phyloP scores from a whole-genome alignment of 2,113 vertebrate species.

The Dasypus novemcinctus region DNA sequence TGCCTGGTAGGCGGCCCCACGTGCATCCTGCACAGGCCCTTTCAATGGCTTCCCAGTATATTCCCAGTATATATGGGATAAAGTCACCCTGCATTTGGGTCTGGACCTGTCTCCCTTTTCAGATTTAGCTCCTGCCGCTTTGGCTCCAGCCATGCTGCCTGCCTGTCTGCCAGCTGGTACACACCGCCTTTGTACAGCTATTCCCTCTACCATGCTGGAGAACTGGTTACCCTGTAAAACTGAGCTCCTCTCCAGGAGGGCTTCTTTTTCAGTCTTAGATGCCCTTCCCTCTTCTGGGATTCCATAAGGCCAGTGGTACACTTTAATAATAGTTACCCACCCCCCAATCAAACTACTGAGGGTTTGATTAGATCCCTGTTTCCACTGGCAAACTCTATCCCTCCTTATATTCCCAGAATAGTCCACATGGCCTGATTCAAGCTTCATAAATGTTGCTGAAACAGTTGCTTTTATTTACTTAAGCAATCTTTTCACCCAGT shows the following conservation, averaged over 20 bases:
- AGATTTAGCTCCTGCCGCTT: background rate
- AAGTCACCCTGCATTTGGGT: background rate
- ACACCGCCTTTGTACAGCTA: background rate
- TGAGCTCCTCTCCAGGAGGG: background rate
- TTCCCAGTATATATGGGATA: background rate
- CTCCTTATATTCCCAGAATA: background rate
- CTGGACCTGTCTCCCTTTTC: background rate
- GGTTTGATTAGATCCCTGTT: background rate
- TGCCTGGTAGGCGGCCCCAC: background rate
- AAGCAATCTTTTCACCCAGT: background rate
- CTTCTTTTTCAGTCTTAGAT: background rate
- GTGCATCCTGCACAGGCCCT: background rate
- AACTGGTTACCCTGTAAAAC: background rate
- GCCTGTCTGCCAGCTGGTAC: accelerated
- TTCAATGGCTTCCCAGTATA: background rate
- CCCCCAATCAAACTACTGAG: background rate
- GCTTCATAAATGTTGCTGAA: background rate
- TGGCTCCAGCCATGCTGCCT: background rate
- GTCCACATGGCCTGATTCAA: background rate
- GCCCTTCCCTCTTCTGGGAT: background rate
- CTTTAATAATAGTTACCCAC: background rate
- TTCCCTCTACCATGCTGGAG: background rate
- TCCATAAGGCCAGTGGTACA: background rate
- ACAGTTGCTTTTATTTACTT: background rate
- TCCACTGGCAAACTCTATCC: background rate